These are phyloP conservation scores for Ornithorhynchus anatinus DNA, from an alignment of 2,113 vertebrate genomes.

Conservation along the genomic window DNA sequence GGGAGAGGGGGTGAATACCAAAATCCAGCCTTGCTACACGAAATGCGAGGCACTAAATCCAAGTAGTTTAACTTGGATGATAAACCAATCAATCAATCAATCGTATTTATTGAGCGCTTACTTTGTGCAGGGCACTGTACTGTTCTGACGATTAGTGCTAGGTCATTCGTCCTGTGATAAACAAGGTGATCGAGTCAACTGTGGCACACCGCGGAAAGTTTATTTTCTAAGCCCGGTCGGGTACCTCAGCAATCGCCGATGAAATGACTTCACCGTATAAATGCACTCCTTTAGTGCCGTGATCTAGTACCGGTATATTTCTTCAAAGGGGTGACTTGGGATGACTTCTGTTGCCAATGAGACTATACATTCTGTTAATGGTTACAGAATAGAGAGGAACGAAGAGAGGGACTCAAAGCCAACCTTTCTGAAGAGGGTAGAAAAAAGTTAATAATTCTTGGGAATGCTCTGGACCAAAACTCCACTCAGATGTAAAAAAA, in stretches of 20 bases:
- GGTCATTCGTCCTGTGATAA: slow-evolving; percentile 57
- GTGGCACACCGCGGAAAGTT: slow-evolving; percentile 43
- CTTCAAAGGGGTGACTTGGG: slow-evolving; percentile 2
- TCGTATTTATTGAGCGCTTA: too few species aligned
- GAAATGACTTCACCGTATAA: slow-evolving; percentile 8
- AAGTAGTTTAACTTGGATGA: slow-evolving; percentile 48
- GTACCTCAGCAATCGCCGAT: slow-evolving; percentile 29
- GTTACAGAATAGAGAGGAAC: slow-evolving; percentile 23
- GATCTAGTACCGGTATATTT: neutral
- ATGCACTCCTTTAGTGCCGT: neutral
- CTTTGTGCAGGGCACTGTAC: too few species aligned
- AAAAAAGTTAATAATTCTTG: slow-evolving; percentile 43
- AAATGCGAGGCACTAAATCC: slow-evolving; percentile 58
- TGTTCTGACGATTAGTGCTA: slow-evolving; percentile 58
- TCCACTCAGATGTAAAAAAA: slow-evolving; percentile 32
- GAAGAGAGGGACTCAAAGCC: slow-evolving; percentile 6
- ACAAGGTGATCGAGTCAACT: slow-evolving; percentile 44
- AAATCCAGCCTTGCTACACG: slow-evolving; percentile 54
- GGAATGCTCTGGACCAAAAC: slow-evolving; percentile 26
- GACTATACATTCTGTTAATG: slow-evolving; percentile 17
- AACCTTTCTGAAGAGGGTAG: neutral
- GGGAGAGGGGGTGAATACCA: slow-evolving; percentile 24
- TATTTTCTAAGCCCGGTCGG: slow-evolving; percentile 34
- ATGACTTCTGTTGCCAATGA: neutral
- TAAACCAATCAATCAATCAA: too few species aligned